Evolutionary conservation across 2,888 invertebrate genomes (phyloP).

Genomic region (Apocheima hispidaria): DNA sequence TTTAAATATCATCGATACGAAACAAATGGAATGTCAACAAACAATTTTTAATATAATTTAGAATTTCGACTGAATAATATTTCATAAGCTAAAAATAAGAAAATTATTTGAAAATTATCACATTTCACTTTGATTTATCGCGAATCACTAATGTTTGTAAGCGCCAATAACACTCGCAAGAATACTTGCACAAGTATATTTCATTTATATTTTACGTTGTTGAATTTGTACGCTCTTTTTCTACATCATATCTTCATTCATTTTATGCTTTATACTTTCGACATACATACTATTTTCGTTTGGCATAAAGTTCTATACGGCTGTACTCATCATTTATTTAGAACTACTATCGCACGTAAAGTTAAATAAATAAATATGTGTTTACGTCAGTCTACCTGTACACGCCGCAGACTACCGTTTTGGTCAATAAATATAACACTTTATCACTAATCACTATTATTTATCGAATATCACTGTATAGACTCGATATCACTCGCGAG

Average conservation of each 20-base stretch:
- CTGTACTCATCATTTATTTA: neutral
- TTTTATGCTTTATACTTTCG: neutral
- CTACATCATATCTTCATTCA: no score
- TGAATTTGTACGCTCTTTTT: slow-evolving; percentile 4
- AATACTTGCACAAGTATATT: neutral
- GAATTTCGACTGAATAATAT: slow-evolving; percentile 5
- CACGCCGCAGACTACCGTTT: neutral
- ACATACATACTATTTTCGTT: neutral
- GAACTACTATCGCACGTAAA: neutral
- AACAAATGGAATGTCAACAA: slow-evolving; percentile 24
- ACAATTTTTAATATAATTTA: slow-evolving; percentile 6
- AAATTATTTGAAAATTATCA: slow-evolving; percentile 7
- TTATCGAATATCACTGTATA: slow-evolving; percentile 15
- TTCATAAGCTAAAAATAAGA: slow-evolving; percentile 1
- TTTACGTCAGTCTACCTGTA: neutral
- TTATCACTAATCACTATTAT: slow-evolving; percentile 15
- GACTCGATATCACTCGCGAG: slow-evolving; percentile 15
- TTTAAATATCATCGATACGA: neutral
- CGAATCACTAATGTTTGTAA: slow-evolving; percentile 7
- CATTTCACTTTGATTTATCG: slow-evolving; percentile 9
- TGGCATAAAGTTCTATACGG: neutral
- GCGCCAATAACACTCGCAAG: neutral
- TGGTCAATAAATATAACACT: slow-evolving; percentile 12
- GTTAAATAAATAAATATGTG: neutral
- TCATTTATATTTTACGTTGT: neutral